A percentile compares a stretch with the other conserved stretches of the same genome.
phyloP scores from a whole-genome alignment of 2,888 invertebrate species.

The Tachina fera region DNA sequence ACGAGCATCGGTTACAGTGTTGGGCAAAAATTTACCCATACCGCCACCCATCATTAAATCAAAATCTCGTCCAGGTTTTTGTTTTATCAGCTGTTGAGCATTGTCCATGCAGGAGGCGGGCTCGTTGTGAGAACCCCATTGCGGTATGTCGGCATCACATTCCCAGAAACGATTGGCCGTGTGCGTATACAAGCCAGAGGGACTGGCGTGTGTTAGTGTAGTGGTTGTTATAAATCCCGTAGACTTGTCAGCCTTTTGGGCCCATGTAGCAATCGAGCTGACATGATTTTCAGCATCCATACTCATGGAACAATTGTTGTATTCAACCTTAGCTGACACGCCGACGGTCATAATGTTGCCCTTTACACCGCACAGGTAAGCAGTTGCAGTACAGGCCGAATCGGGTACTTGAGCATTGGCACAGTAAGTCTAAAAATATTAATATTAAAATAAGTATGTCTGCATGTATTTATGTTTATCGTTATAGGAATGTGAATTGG shows the following conservation, averaged over 20 bases:
- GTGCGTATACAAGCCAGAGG: conserved; percentile 86
- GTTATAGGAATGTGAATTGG: no score
- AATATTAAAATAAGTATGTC: no score
- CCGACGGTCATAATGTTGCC: conserved; percentile 88
- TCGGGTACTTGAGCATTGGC: conserved; percentile 88
- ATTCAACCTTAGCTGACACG: conserved; percentile 86
- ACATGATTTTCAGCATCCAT: conserved; percentile 85
- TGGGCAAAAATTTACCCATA: conserved; percentile 86
- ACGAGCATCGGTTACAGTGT: conserved; percentile 82
- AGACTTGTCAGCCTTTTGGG: conserved; percentile 85
- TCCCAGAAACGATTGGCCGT: conserved; percentile 89
- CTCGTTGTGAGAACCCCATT: conserved; percentile 34
- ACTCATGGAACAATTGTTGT: conserved; percentile 86
- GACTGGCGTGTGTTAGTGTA: conserved; percentile 91
- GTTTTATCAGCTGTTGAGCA: conserved; percentile 88
- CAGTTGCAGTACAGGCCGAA: conserved; percentile 86
- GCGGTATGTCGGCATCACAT: conserved; percentile 85
- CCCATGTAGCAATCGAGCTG: conserved; percentile 87
- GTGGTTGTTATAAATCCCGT: conserved; percentile 90
- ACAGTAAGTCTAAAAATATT: conserved; percentile 83
- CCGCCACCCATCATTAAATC: conserved; percentile 92
- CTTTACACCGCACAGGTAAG: conserved; percentile 86
- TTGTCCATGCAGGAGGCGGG: conserved; percentile 86
- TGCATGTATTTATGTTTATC: no score
- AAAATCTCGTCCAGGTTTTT: conserved; percentile 87